phyloP scores from a whole-genome alignment of 1,140 invertebrate species.

The Anastrepha obliqua region DNA sequence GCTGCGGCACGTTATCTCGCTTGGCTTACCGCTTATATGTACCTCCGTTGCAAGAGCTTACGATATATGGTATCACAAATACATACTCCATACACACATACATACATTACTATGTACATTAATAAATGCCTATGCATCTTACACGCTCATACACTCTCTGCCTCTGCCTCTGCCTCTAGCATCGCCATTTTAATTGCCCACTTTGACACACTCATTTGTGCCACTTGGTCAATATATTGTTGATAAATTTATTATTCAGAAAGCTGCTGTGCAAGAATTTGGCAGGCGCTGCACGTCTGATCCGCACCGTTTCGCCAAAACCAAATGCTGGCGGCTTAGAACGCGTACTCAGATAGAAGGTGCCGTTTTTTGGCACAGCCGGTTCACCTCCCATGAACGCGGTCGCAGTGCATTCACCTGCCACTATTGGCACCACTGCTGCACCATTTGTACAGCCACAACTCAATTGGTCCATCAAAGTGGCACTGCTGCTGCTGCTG shows the following conservation, averaged over 20 bases:
- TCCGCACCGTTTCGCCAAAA: conserved; percentile 59
- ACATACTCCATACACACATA: background rate
- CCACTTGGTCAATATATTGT: conserved; percentile 56
- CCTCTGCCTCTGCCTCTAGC: background rate
- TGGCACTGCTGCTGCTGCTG: conserved; percentile 49
- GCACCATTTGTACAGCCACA: conserved; percentile 59
- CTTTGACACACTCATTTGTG: background rate
- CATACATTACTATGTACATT: no score
- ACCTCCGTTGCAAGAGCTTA: background rate
- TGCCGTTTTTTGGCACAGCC: conserved; percentile 64
- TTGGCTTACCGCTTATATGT: background rate
- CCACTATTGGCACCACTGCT: conserved; percentile 15
- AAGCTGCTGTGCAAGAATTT: conserved; percentile 60
- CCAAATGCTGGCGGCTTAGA: conserved; percentile 42
- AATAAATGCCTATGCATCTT: background rate
- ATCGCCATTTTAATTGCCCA: background rate
- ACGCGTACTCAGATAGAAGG: conserved; percentile 67
- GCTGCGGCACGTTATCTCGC: background rate
- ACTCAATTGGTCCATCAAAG: conserved; percentile 54
- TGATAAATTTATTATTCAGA: conserved; percentile 49
- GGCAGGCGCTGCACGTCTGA: conserved; percentile 60
- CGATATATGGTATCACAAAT: background rate
- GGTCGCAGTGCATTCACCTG: conserved; percentile 59
- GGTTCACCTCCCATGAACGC: conserved; percentile 71
- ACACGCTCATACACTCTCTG: background rate